Percentiles rank a stretch among this genome's conserved stretches.
phyloP scores from a whole-genome alignment of 1,140 invertebrate genomes.

The Pseudomyrmex cubaensis region DNA sequence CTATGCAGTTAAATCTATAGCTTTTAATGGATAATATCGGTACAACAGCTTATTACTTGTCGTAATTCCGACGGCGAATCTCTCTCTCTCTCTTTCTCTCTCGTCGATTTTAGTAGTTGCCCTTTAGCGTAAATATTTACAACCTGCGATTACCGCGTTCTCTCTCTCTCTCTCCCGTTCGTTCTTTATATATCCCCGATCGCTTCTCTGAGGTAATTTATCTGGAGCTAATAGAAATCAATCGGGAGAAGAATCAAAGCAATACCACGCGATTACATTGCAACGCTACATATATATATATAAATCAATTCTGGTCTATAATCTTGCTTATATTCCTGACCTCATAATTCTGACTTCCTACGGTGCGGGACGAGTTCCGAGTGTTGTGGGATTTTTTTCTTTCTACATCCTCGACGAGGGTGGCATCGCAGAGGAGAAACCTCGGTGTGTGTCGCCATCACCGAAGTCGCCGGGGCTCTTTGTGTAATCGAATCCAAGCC shows the following conservation, averaged over 20 bases:
- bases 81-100: not conserved
- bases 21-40: constrained; percentile 36
- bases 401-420: not conserved
- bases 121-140: constrained; percentile 4
- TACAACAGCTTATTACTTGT: constrained; percentile 38
- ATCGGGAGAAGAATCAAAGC: not conserved
- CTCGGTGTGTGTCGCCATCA: not conserved
- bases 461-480: constrained; percentile 28
- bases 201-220: too few species aligned
- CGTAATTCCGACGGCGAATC: constrained; percentile 19
- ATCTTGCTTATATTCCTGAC: not conserved
- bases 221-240: not conserved
- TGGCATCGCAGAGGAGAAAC: not conserved
- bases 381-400: not conserved
- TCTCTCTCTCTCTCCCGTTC: too few species aligned
- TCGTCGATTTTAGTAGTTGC: constrained; percentile 13
- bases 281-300: too few species aligned
- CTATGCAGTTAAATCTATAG: constrained; percentile 5
- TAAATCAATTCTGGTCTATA: not conserved
- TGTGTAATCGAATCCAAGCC: constrained; percentile 62
- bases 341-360: not conserved
- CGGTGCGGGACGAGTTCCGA: not conserved
- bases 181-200: too few species aligned
- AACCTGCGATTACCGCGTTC: not conserved
- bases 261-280: too few species aligned